Conservation (phyloP, 2,888 invertebrate genomes). For the Perithous albicinctus region DNA sequence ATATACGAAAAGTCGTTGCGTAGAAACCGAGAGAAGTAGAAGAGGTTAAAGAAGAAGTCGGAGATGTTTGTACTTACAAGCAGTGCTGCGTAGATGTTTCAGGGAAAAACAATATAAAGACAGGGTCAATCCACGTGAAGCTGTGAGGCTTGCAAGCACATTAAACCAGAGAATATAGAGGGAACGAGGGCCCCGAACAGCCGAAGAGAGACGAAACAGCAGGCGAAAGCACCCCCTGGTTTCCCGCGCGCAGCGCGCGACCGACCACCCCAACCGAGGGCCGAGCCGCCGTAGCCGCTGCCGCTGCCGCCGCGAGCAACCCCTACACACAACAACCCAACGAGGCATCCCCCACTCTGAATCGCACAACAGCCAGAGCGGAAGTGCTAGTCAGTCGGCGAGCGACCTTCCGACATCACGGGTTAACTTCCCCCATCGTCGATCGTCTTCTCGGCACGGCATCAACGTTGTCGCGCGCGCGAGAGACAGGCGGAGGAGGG, state of each 20-base stretch:
- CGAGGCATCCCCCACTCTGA: slow-evolving; percentile 83
- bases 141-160: slow-evolving; percentile 11
- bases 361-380: slow-evolving; percentile 85
- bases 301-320: slow-evolving; percentile 74
- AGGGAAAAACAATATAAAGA: neutral
- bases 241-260: slow-evolving; percentile 69
- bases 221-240: slow-evolving; percentile 54
- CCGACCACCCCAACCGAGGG: slow-evolving; percentile 41
- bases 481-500: slow-evolving; percentile 43
- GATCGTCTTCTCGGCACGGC: slow-evolving; percentile 76
- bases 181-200: neutral
- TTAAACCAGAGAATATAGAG: neutral
- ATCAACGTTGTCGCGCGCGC: slow-evolving; percentile 64
- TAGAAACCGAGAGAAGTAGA: neutral
- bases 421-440: slow-evolving; percentile 82
- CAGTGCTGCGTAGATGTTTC: neutral
- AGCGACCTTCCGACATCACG: slow-evolving; percentile 85
- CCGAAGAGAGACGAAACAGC: slow-evolving; percentile 44
- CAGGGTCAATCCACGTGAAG: slow-evolving; percentile 45
- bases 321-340: slow-evolving; percentile 85
- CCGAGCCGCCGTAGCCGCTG: slow-evolving; percentile 63
- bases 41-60: neutral
- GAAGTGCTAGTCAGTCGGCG: slow-evolving; percentile 85
- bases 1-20: neutral
- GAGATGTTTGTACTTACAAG: slow-evolving; percentile 38